phyloP scores from a whole-genome alignment of 2,113 vertebrate species.

The Proterorhinus semilunaris region DNA sequence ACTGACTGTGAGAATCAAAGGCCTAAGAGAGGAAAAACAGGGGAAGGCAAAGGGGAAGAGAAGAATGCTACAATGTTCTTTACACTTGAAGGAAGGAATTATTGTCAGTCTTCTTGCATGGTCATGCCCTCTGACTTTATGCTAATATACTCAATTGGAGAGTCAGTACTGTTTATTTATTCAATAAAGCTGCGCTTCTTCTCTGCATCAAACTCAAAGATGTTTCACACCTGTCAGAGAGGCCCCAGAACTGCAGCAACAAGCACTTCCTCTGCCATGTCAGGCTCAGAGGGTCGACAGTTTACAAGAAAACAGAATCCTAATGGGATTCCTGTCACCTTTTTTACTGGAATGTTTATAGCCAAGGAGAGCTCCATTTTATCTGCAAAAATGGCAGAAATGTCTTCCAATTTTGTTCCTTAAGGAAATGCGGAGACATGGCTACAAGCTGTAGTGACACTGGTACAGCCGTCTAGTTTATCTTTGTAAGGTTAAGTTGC shows the following conservation, averaged over 20 bases:
- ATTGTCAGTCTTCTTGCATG: conserved; percentile 15
- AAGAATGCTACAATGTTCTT: conserved; percentile 20
- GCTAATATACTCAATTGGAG: conserved; percentile 32
- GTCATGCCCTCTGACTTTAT: conserved; percentile 31
- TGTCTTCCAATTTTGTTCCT: neutral
- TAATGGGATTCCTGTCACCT: conserved; percentile 8
- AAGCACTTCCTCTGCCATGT: neutral
- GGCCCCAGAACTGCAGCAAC: neutral
- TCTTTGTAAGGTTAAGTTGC: neutral
- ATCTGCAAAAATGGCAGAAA: neutral
- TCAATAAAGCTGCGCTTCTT: conserved; percentile 20
- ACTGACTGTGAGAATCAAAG: conserved; percentile 33
- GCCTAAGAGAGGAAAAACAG: conserved; percentile 2
- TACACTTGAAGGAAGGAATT: conserved; percentile 32
- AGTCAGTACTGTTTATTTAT: conserved; percentile 33
- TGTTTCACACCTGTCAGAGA: conserved; percentile 1
- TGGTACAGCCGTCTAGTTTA: neutral
- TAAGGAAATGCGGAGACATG: neutral
- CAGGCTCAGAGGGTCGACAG: neutral
- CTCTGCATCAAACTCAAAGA: conserved; percentile 4
- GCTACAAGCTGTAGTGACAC: neutral
- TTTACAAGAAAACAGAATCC: conserved; percentile 6
- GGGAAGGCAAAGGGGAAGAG: conserved; percentile 5
- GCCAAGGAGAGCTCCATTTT: neutral
- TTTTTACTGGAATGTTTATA: neutral